Percentiles rank a stretch among this genome's conserved stretches.
phyloP scores from a whole-genome alignment of 2,888 invertebrate genomes.

The Melangyna quadrimaculata region DNA sequence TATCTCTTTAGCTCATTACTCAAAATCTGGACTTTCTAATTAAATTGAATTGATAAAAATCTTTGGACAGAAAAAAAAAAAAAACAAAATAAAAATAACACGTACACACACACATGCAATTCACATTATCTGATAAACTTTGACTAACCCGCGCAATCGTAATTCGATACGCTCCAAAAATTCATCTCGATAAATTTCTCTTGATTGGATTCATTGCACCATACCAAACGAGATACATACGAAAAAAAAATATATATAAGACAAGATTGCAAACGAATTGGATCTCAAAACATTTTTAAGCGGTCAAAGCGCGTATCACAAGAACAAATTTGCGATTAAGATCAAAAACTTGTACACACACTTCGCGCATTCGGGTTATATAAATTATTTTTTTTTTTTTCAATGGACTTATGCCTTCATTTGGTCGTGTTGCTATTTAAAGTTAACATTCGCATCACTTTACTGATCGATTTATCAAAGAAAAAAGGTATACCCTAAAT shows the following conservation, averaged over 20 bases:
- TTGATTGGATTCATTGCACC: conserved; percentile 47
- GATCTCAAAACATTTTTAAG: conserved; percentile 21
- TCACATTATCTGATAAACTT: conserved; percentile 20
- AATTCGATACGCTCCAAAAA: conserved; percentile 63
- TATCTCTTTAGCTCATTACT: background rate
- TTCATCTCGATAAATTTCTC: conserved; percentile 56
- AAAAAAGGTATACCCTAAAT: background rate
- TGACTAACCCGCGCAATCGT: conserved; percentile 24
- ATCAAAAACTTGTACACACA: conserved; percentile 53
- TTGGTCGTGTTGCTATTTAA: conserved; percentile 14
- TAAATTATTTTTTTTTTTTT: conserved; percentile 6
- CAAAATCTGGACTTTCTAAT: conserved; percentile 41
- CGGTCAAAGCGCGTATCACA: background rate
- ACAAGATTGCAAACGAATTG: conserved; percentile 9
- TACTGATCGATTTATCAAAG: conserved; percentile 69
- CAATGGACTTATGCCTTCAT: conserved; percentile 24
- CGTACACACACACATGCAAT: background rate
- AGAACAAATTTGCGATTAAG: conserved; percentile 62
- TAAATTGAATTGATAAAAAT: conserved; percentile 37
- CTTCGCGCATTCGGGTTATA: background rate
- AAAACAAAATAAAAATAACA: background rate
- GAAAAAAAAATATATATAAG: background rate
- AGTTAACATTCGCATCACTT: conserved; percentile 60
- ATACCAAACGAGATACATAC: background rate
- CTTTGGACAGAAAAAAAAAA: background rate